These are phyloP conservation scores for Aphelinus certus DNA, from an alignment of 1,140 invertebrate genomes.

Conservation along the genomic window DNA sequence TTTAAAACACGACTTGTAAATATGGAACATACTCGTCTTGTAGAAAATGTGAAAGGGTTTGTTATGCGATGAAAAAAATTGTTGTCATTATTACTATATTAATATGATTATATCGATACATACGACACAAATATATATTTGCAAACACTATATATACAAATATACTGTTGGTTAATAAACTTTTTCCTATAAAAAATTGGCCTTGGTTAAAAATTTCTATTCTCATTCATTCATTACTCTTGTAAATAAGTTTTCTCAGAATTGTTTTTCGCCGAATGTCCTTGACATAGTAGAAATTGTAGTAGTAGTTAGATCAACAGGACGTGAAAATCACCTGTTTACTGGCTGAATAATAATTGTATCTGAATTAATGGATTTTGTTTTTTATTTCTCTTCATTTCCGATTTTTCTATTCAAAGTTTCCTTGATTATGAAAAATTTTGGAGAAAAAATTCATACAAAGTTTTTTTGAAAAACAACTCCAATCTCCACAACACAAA, in stretches of 20 bases:
- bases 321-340: conserved; percentile 40
- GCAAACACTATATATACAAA: conserved; percentile 44
- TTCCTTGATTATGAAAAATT: no score
- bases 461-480: not conserved
- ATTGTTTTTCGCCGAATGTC: no score
- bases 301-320: not conserved
- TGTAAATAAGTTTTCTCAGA: no score
- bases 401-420: no score
- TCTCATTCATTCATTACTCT: conserved; percentile 32
- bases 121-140: conserved; percentile 29
- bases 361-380: no score
- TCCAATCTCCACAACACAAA: conserved; percentile 19
- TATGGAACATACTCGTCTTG: conserved; percentile 54
- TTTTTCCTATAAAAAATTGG: conserved; percentile 62
- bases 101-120: conserved; percentile 27
- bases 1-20: conserved; percentile 46
- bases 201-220: conserved; percentile 48
- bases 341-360: conserved; percentile 37
- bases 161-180: conserved; percentile 63
- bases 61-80: conserved; percentile 58
- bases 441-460: no score
- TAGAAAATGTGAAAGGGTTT: conserved; percentile 58
- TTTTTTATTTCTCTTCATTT: no score
- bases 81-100: conserved; percentile 51
- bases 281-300: no score